phyloP scores from a whole-genome alignment of 2,888 invertebrate genomes.

The Vanessa cardui region DNA sequence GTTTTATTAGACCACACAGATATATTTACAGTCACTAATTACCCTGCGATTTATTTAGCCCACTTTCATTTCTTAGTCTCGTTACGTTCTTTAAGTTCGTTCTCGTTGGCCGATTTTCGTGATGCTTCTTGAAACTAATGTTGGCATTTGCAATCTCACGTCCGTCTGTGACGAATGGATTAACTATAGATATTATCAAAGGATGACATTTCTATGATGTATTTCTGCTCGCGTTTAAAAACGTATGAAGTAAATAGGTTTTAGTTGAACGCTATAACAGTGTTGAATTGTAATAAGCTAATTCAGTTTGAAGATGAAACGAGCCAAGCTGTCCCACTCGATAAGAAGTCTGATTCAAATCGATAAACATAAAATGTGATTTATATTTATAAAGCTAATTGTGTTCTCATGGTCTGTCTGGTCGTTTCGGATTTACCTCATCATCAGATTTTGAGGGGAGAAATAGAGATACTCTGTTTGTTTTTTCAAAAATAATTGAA shows the following conservation, averaged over 20 bases:
- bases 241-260: neutral
- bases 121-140: constrained; percentile 24
- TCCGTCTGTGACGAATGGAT: constrained; percentile 25
- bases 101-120: constrained; percentile 31
- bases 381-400: no score
- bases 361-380: no score
- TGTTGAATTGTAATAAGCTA: neutral
- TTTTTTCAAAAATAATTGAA: no score
- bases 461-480: no score
- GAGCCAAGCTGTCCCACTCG: no score
- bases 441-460: no score
- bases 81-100: constrained; percentile 22
- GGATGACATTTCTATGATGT: constrained; percentile 21
- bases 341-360: no score
- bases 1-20: constrained; percentile 51
- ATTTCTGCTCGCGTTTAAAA: constrained; percentile 3
- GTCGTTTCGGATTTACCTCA: no score
- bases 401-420: no score
- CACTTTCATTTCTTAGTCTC: constrained; percentile 29
- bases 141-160: constrained; percentile 25
- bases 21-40: constrained; percentile 57
- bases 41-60: constrained; percentile 45
- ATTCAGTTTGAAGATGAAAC: neutral
- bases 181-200: constrained; percentile 28
- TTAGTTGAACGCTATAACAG: neutral